Conservation (phyloP, 2,888 invertebrate species). For the Drosophila algonquin region DNA sequence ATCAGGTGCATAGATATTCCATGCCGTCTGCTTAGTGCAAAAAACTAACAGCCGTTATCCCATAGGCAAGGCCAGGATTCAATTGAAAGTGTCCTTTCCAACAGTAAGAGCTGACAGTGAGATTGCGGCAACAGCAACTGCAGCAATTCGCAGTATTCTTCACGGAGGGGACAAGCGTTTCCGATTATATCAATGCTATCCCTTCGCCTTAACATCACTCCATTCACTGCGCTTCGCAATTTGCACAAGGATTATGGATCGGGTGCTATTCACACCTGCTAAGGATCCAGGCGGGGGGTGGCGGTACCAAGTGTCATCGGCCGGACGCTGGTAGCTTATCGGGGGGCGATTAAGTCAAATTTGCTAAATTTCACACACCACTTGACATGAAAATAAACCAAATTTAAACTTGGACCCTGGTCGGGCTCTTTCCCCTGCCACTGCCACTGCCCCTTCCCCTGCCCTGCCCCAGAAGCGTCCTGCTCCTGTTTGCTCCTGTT, state of each 20-base stretch:
- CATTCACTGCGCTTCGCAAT: slow-evolving; percentile 24
- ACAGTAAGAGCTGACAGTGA: too few relatives aligned
- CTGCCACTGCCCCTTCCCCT: not conserved
- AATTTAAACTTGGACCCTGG: slow-evolving; percentile 44
- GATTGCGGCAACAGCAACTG: too few relatives aligned
- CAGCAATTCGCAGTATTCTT: not conserved
- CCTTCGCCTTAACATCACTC: slow-evolving; percentile 3
- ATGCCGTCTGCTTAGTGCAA: too few relatives aligned
- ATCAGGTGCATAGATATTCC: too few relatives aligned
- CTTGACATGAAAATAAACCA: slow-evolving; percentile 68
- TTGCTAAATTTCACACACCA: slow-evolving; percentile 81
- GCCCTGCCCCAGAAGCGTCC: not conserved
- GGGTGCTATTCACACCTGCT: slow-evolving; percentile 25
- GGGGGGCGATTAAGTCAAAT: slow-evolving; percentile 69
- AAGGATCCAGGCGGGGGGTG: slow-evolving; percentile 48
- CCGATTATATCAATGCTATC: not conserved
- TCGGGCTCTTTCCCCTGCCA: not conserved
- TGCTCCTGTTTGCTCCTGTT: not conserved
- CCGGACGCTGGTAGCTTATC: slow-evolving; percentile 54
- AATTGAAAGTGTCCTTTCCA: too few relatives aligned
- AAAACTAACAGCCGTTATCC: too few relatives aligned
- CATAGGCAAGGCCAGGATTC: too few relatives aligned
- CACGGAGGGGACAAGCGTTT: not conserved
- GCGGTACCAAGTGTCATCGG: slow-evolving; percentile 40
- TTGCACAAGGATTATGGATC: slow-evolving; percentile 25